Evolutionary conservation across 2,113 vertebrate genomes (phyloP).

Genomic region (Mobula hypostoma): DNA sequence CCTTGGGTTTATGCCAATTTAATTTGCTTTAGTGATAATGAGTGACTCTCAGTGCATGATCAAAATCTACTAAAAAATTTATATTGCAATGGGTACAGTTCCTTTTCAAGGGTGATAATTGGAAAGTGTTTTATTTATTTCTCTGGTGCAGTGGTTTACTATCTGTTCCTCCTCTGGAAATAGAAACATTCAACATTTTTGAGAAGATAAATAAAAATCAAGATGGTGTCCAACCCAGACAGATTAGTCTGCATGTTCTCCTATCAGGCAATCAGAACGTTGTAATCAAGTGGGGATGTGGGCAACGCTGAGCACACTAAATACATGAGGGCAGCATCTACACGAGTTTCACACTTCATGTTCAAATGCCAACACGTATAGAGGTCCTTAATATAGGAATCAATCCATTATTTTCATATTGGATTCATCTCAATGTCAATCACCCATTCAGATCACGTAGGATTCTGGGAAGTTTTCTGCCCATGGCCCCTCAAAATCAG

Average conservation of each 20-base stretch:
- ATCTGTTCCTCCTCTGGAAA: neutral
- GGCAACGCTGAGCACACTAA: no score
- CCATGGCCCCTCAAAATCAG: neutral
- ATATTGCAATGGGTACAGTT: no score
- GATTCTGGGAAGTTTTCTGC: neutral
- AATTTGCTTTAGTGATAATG: neutral
- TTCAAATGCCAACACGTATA: neutral
- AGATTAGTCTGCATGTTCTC: neutral
- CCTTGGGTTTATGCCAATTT: neutral
- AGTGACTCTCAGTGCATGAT: neutral
- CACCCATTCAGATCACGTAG: neutral
- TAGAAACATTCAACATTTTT: neutral
- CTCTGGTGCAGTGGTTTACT: neutral
- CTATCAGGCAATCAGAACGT: neutral
- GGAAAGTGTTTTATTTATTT: neutral
- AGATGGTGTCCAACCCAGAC: no score
- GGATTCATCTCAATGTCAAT: neutral
- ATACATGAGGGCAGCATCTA: no score
- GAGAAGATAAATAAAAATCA: neutral
- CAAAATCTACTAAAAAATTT: neutral
- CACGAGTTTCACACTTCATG: no score
- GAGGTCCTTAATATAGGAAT: neutral
- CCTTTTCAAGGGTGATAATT: neutral
- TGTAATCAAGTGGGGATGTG: neutral
- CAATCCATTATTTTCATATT: neutral